Conservation (phyloP, 2,797 vertebrate species). For the Aeoliscus strigatus region DNA sequence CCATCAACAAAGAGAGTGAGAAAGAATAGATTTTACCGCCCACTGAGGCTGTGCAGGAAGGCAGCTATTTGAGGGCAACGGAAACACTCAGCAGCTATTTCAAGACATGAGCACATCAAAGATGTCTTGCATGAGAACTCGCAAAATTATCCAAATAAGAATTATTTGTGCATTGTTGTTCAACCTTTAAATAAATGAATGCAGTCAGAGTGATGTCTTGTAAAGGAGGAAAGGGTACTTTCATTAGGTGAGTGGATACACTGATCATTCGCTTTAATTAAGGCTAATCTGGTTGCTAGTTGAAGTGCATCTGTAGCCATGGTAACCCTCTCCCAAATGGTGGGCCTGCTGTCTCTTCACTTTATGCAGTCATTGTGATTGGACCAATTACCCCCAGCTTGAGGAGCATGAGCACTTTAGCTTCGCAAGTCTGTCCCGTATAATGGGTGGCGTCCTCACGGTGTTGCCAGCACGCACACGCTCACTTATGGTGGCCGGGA, state of each 20-base stretch:
- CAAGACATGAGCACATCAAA: conserved; percentile 13
- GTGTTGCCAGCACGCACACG: conserved; percentile 4
- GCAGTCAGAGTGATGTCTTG: neutral
- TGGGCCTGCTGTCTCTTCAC: conserved; percentile 29
- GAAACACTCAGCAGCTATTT: conserved; percentile 54
- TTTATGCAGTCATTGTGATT: conserved; percentile 59
- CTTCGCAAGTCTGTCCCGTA: conserved; percentile 36
- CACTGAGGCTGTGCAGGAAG: conserved; percentile 40
- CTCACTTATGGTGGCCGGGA: conserved; percentile 3
- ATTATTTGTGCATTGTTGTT: no score
- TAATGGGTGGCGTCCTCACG: conserved; percentile 35
- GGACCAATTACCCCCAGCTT: conserved; percentile 57
- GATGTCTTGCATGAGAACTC: conserved; percentile 26
- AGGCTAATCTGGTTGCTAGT: conserved; percentile 48
- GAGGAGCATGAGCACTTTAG: conserved; percentile 49
- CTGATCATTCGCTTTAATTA: conserved; percentile 45
- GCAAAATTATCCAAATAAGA: no score
- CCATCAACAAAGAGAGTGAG: conserved; percentile 40
- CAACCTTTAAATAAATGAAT: no score
- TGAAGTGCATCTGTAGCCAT: conserved; percentile 62
- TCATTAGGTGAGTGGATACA: conserved; percentile 1
- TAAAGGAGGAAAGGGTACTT: neutral
- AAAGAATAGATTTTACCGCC: conserved; percentile 47
- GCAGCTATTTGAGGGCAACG: conserved; percentile 44
- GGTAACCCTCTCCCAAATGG: conserved; percentile 48